Evolutionary conservation across 1,140 invertebrate species (phyloP).

Genomic region (Liolophura sinensis): DNA sequence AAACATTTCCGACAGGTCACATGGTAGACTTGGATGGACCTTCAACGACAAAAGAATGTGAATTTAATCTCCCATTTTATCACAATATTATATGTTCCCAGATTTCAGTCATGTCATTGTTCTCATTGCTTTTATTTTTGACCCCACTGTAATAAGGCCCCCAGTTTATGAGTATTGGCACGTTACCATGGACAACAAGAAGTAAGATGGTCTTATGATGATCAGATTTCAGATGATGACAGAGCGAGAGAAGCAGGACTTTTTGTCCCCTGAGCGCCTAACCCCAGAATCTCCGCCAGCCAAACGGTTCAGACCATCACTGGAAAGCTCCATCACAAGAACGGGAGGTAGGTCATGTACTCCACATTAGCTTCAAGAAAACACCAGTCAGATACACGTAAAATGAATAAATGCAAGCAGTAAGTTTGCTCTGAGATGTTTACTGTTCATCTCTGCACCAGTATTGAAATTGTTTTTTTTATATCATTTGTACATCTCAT

Average conservation of each 20-base stretch:
- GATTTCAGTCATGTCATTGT: neutral
- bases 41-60: too few species aligned
- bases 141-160: neutral
- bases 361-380: conserved; percentile 8
- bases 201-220: conserved; percentile 16
- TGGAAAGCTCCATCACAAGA: conserved; percentile 35
- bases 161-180: conserved; percentile 1
- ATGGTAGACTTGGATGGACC: too few species aligned
- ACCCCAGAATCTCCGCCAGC: conserved; percentile 70
- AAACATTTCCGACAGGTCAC: too few species aligned
- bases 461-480: neutral
- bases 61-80: neutral
- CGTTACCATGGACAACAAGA: too few species aligned
- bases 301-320: conserved; percentile 70
- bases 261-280: conserved; percentile 29
- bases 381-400: conserved; percentile 41
- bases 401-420: conserved; percentile 24
- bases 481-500: neutral
- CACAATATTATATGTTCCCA: neutral
- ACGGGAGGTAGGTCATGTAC: conserved; percentile 32
- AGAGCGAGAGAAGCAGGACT: conserved; percentile 47
- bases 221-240: conserved; percentile 41
- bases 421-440: neutral
- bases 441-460: neutral
- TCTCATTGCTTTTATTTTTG: neutral